Evolutionary conservation across 2,888 invertebrate genomes (phyloP), one percentile per base, ranked within the genome.

Genomic region (Sabatieria punctata): DNA sequence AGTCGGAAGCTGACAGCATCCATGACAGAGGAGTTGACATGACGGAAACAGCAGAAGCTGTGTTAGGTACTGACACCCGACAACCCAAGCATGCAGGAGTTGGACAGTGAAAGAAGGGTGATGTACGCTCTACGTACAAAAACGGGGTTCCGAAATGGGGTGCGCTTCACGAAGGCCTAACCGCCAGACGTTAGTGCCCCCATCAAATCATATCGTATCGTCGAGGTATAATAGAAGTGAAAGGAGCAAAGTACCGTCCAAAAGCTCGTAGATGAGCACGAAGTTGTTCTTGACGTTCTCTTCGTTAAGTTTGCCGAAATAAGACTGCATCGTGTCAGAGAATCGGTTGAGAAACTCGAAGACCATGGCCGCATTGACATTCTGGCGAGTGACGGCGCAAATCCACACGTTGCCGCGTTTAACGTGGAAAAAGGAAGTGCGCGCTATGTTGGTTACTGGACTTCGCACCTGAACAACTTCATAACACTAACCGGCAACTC

Each of bases 241-340:
- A n/a, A n/a, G n/a, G n/a, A 30, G 15, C 30, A 11, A 11, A 11
- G 15, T 30, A 86, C 86, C 89, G 73, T 99, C 97, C 47, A 99
- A 76, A 55, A 99, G 73, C 71, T 99, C 97, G 66, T 99, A 99
- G 60, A 99, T 99, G 23, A 99, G 77, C 19, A 99, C 97, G 73
- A 99, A 99, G 71, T 99, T 99, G 68, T 99, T 99, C 72, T 97
- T 99, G 63, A 99, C 95, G 66, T 97, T 99, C 68, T 99, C 97
- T 67, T 99, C 97, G 0, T 93, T 91, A 54, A 99, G 86, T 73
- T 99, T 97, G 48, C 95, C 97, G 67, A 97, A 99, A 70, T 99
- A 99, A 0, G 91, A 88, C 69, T 93, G 91, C 97, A 99, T 97
- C 45, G 97, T 91, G 55, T 73, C 73, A 19, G 72, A 68, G 66